Evolutionary conservation across 2,113 vertebrate species (phyloP), one percentile per base, ranked within the genome.

Genomic region (Myiagra hebetior): DNA sequence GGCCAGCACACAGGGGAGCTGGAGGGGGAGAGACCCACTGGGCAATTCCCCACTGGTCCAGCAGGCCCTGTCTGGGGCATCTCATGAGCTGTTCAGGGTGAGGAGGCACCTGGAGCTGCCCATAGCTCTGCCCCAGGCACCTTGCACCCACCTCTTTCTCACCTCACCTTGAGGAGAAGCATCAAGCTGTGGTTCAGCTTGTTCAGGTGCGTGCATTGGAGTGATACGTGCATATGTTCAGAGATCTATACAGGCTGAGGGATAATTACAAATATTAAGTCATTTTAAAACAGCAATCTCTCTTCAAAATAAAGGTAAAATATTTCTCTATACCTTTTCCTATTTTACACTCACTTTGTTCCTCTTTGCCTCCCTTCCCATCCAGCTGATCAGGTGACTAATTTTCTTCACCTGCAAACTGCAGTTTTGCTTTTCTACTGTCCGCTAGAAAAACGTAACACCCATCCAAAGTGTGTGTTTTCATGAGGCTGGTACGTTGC

Each of bases 111-210:
- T 3, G 0, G 33, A 79, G 33, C 27, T 91, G 50, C 76, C 44
- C 9, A 2, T n/a, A 69, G 68, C 39, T 86, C 70, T 95, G 60
- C 65, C 52, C 47, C 6, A 37, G 70, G 44, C 10, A 8, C 44
- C 44, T 39, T 6, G 3, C 62, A 47, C 33, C 65, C 30, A 0
- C 17, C 16, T 78, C 46, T n/a, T 57, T 56, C 68, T 59, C 63
- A 24, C 24, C 59, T 80, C 15, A 1, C 59, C 55, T 41, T 8
- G 24, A 4, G 2, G 19, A 81, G 46, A 69, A 28, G 19, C 6
- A 0, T 13, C 0, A 0, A 41, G 30, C 33, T 53, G 55, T 30
- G 23, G 24, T 18, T 65, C 46, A 27, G 23, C 73, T 67, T 44
- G 33, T 22, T 86, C 78, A 74, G 64, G 41, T 28, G 50, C 1